Percentiles rank a stretch among this genome's conserved stretches.
Conservation (phyloP, 1,140 invertebrate genomes). For the Elysia chlorotica region DNA sequence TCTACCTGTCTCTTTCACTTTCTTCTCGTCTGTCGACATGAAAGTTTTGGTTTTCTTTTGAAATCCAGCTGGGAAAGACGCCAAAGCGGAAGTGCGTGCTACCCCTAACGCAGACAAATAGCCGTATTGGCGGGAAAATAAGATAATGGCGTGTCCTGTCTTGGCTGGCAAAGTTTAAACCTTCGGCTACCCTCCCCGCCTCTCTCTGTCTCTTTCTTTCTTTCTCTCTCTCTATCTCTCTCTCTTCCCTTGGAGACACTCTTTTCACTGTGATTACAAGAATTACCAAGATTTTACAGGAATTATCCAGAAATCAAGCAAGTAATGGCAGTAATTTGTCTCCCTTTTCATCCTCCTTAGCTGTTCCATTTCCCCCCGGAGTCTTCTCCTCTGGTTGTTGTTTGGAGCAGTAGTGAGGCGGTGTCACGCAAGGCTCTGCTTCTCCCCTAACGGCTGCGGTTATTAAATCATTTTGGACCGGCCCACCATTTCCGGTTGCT, state of each 20-base stretch:
- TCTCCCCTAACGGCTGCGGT: background rate
- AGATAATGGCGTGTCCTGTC: slow-evolving; percentile 22
- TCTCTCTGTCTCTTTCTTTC: no score
- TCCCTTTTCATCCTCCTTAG: slow-evolving; percentile 23
- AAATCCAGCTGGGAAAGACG: no score
- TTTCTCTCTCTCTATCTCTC: background rate
- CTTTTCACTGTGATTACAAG: slow-evolving; percentile 16
- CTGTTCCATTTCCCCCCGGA: slow-evolving; percentile 13
- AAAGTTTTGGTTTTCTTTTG: background rate
- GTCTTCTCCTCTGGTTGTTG: slow-evolving; percentile 5
- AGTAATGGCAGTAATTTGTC: slow-evolving; percentile 24
- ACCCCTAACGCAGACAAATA: slow-evolving; percentile 23
- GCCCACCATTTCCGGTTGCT: background rate
- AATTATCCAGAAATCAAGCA: slow-evolving; percentile 26
- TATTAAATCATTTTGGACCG: slow-evolving; percentile 20
- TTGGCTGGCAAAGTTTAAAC: background rate
- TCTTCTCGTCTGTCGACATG: background rate
- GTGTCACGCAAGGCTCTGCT: slow-evolving; percentile 10
- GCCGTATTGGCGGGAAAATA: slow-evolving; percentile 25
- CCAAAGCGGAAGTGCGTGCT: slow-evolving; percentile 21
- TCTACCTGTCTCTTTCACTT: background rate
- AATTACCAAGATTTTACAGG: slow-evolving; percentile 23
- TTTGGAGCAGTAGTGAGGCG: slow-evolving; percentile 2
- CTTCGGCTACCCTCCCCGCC: no score
- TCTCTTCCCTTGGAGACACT: slow-evolving; percentile 14